Evolutionary conservation across 2,113 vertebrate species (phyloP).

Genomic region (Mixornis gularis): DNA sequence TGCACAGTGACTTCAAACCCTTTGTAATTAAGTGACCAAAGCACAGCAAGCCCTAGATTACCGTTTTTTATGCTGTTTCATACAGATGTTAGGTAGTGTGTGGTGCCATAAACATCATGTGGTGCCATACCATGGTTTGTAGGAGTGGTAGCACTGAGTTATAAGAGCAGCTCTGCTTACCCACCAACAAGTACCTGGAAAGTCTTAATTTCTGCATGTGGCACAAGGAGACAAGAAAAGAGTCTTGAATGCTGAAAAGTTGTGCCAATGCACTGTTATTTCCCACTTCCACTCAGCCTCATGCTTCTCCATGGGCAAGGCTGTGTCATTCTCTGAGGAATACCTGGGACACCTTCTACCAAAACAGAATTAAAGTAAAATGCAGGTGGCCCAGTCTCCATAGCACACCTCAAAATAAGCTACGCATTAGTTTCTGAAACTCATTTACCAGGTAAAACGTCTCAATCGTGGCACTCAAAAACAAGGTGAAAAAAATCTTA

Average conservation of each 20-base stretch:
- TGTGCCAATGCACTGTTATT: background rate
- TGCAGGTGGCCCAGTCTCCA: background rate
- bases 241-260: background rate
- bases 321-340: background rate
- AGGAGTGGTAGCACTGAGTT: background rate
- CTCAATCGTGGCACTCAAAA: background rate
- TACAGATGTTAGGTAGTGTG: background rate
- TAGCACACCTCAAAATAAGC: background rate
- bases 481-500: background rate
- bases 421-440: background rate
- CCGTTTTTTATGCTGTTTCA: background rate
- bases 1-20: background rate
- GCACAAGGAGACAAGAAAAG: background rate
- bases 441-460: background rate
- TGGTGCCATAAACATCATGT: background rate
- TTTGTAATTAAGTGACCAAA: background rate
- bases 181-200: background rate
- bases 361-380: background rate
- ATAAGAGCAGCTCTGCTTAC: background rate
- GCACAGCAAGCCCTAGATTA: background rate
- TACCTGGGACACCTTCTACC: background rate
- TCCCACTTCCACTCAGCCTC: background rate
- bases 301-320: fast-evolving
- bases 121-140: background rate
- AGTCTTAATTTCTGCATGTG: background rate